phyloP scores from a whole-genome alignment of 1,140 invertebrate species.

The Battus philenor region DNA sequence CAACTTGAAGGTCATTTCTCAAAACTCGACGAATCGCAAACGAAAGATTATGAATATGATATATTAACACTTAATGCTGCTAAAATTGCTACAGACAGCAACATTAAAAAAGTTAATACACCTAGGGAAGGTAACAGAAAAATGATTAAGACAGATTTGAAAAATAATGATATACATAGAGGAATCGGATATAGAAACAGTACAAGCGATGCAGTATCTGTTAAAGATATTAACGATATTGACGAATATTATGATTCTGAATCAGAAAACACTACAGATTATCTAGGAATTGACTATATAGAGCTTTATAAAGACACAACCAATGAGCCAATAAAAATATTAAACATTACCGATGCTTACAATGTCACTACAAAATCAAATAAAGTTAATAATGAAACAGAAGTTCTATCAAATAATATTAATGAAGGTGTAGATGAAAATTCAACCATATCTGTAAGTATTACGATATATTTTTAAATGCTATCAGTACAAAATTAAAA shows the following conservation, averaged over 20 bases:
- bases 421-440: too few relatives aligned
- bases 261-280: constrained; percentile 52
- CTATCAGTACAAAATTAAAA: too few relatives aligned
- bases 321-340: constrained; percentile 39
- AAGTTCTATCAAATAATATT: too few relatives aligned
- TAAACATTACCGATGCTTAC: constrained; percentile 25
- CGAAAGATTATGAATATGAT: background rate
- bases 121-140: too few relatives aligned
- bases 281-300: constrained; percentile 54
- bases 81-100: background rate
- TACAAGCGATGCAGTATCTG: too few relatives aligned
- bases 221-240: constrained; percentile 18
- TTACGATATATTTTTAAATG: too few relatives aligned
- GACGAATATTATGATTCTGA: constrained; percentile 31
- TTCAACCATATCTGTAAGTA: too few relatives aligned
- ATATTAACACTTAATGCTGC: background rate
- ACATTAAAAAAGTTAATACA: too few relatives aligned
- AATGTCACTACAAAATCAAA: constrained; percentile 9
- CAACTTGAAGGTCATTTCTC: background rate
- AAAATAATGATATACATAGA: too few relatives aligned
- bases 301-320: constrained; percentile 66
- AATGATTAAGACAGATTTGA: too few relatives aligned
- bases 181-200: too few relatives aligned
- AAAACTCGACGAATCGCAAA: background rate
- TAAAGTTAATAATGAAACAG: too few relatives aligned